phyloP scores from a whole-genome alignment of 1,140 invertebrate genomes.

The Mylabris phalerata region DNA sequence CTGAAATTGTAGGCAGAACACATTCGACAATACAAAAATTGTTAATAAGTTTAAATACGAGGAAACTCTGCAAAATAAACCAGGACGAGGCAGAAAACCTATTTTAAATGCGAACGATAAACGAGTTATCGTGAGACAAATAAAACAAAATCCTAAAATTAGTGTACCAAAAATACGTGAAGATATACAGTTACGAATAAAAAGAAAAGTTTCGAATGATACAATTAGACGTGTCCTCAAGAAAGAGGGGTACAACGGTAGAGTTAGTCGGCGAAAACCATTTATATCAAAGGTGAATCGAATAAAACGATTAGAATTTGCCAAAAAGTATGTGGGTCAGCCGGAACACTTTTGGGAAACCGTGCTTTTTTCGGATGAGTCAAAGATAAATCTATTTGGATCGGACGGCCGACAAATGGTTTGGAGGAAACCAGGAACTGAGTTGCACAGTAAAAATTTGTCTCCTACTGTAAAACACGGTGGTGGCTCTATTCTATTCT shows the following conservation, averaged over 20 bases:
- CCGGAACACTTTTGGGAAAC: constrained; percentile 11
- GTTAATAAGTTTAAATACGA: too few species aligned
- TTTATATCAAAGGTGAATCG: constrained; percentile 10
- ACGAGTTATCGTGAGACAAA: too few species aligned
- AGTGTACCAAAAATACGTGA: too few species aligned
- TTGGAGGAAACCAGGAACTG: constrained; percentile 4
- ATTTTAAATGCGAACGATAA: too few species aligned
- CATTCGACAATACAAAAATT: too few species aligned
- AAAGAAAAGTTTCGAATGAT: background rate
- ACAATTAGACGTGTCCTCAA: constrained; percentile 6
- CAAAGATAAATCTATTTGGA: constrained; percentile 19
- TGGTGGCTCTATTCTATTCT: constrained; percentile 35
- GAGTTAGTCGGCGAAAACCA: constrained; percentile 9
- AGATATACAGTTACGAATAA: too few species aligned
- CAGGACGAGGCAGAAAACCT: too few species aligned
- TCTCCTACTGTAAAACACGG: constrained; percentile 30
- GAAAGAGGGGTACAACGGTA: constrained; percentile 10
- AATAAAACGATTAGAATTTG: constrained; percentile 11
- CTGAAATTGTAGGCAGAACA: too few species aligned
- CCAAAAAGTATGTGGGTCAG: constrained; percentile 1
- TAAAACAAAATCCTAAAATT: too few species aligned
- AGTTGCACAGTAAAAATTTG: constrained; percentile 7
- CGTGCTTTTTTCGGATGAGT: constrained; percentile 16
- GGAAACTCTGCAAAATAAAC: too few species aligned
- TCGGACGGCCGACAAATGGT: too few species aligned